phyloP scores from a whole-genome alignment of 2,113 vertebrate genomes.

The Prochilodus magdalenae region DNA sequence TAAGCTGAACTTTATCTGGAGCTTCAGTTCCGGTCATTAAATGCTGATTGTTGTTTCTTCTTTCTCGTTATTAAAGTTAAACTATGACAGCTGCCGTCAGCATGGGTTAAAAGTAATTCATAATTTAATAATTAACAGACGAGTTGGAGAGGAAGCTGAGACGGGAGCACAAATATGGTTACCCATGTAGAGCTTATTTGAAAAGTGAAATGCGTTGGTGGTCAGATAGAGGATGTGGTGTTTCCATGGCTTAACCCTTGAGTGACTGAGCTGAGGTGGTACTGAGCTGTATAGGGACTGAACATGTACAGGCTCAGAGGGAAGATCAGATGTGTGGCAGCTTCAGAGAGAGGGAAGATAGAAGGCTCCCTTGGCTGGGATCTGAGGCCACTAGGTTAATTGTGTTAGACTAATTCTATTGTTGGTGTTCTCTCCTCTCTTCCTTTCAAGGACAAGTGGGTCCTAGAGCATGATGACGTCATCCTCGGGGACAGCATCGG shows the following conservation, averaged over 20 bases:
- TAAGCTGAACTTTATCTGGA: too few species aligned
- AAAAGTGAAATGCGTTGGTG: background rate
- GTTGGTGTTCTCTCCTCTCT: background rate
- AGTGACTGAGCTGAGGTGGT: background rate
- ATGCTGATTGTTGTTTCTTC: too few species aligned
- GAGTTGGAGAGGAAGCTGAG: background rate
- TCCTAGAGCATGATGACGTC: constrained; percentile 90
- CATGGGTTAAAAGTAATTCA: too few species aligned
- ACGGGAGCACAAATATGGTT: background rate
- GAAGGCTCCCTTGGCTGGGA: background rate
- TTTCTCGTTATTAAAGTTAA: too few species aligned
- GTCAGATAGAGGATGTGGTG: background rate
- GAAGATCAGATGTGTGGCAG: background rate
- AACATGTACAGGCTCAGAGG: background rate
- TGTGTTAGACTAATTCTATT: background rate
- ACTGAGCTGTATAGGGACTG: background rate
- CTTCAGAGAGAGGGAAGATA: too few species aligned
- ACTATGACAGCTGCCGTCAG: too few species aligned
- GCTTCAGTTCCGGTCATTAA: too few species aligned
- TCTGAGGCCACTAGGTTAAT: background rate
- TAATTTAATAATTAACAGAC: background rate
- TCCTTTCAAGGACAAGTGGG: constrained; percentile 92
- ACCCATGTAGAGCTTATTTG: background rate
- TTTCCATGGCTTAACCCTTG: background rate
- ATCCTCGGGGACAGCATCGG: constrained; percentile 91